These are phyloP conservation scores for Festucalex cinctus DNA, from an alignment of 2,113 vertebrate genomes.

Conservation along the genomic window DNA sequence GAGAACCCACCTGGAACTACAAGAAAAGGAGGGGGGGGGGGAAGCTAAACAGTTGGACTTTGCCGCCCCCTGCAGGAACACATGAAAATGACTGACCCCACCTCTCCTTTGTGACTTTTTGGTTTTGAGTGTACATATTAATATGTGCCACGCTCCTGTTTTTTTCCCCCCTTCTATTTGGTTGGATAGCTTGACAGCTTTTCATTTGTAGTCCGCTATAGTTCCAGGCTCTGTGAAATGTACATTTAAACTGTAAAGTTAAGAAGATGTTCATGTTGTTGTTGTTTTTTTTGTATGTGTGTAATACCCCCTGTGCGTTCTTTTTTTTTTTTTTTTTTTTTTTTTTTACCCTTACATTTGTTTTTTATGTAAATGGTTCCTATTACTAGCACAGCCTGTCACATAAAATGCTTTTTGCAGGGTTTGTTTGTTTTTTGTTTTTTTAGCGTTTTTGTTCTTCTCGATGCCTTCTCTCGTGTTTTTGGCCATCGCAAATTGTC, in stretches of 20 bases:
- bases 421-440: not conserved
- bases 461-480: constrained; percentile 58
- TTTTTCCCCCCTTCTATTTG: not conserved
- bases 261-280: not conserved
- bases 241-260: not conserved
- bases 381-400: not conserved
- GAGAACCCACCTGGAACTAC: constrained; percentile 8
- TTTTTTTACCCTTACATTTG: no score
- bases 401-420: not conserved
- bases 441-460: constrained; percentile 32
- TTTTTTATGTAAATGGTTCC: not conserved
- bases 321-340: no score
- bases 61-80: constrained; percentile 59
- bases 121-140: constrained; percentile 9
- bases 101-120: constrained; percentile 22
- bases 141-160: constrained; percentile 10
- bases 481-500: not conserved
- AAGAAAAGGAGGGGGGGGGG: constrained; percentile 3
- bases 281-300: no score
- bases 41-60: constrained; percentile 39
- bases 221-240: not conserved
- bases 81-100: constrained; percentile 41
- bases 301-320: no score
- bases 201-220: not conserved
- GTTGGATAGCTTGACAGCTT: not conserved